Percentiles rank a stretch among this genome's conserved stretches.
These are phyloP conservation scores for Cephalotes varians DNA, from an alignment of 2,888 invertebrate species.

Conservation along the genomic window DNA sequence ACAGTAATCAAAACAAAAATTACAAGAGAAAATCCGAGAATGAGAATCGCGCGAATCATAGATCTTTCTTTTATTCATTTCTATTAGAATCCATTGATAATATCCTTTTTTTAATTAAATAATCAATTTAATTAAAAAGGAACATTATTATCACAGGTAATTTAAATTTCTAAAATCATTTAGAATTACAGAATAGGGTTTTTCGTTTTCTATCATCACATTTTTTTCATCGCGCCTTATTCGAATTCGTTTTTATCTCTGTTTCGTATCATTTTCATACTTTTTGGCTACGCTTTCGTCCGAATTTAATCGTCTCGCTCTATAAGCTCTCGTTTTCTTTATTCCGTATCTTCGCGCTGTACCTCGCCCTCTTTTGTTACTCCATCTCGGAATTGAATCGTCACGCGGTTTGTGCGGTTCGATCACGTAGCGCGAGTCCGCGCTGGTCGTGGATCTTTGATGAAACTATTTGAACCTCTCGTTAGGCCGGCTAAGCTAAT, in stretches of 20 bases:
- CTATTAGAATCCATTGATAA: background rate
- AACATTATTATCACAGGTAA: no score
- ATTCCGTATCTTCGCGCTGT: background rate
- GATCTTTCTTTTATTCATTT: background rate
- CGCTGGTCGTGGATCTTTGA: slow-evolving; percentile 38
- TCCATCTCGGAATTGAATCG: slow-evolving; percentile 4
- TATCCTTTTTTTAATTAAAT: background rate
- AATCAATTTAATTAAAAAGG: no score
- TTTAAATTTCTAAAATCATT: background rate
- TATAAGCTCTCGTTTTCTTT: background rate
- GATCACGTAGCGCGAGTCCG: slow-evolving; percentile 28
- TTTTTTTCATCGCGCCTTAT: background rate
- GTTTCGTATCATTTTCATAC: background rate
- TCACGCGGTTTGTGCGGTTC: slow-evolving; percentile 11
- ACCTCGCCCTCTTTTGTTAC: background rate
- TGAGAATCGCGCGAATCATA: background rate
- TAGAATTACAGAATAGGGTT: no score
- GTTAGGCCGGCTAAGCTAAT: slow-evolving; percentile 32
- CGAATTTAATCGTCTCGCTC: background rate
- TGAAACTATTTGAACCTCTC: slow-evolving; percentile 39
- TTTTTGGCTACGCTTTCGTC: background rate
- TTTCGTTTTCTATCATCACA: background rate
- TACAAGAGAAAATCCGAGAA: background rate
- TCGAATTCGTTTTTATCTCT: background rate
- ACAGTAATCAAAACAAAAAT: background rate